Percentiles rank a stretch among this genome's conserved stretches.
phyloP scores from a whole-genome alignment of 2,113 vertebrate genomes.

The Pundamilia nyererei region DNA sequence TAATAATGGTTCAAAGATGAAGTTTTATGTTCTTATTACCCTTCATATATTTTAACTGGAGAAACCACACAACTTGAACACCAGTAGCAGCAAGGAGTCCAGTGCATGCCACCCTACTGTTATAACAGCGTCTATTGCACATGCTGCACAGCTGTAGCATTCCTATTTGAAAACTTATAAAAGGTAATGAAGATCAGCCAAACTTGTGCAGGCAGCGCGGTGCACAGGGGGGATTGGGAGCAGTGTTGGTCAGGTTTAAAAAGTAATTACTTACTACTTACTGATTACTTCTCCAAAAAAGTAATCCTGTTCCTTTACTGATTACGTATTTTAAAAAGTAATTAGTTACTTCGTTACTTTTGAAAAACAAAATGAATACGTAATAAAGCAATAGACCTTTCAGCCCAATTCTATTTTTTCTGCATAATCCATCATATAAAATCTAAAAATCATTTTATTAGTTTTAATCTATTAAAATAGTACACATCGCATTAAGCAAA shows the following conservation, averaged over 20 bases:
- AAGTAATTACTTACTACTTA: not conserved
- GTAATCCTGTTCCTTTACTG: not conserved
- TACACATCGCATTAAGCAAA: accelerated
- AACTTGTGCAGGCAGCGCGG: not conserved
- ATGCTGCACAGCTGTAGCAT: not conserved
- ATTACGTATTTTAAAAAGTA: accelerated
- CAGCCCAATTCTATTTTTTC: not conserved
- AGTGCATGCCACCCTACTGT: not conserved
- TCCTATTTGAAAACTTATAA: not conserved
- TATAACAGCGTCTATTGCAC: not conserved
- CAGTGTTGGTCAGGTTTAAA: not conserved
- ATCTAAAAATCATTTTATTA: not conserved
- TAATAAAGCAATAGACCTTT: not conserved
- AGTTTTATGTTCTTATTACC: not conserved
- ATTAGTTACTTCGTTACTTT: not conserved
- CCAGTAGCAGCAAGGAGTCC: not conserved
- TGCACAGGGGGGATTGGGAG: not conserved
- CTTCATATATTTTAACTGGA: not conserved
- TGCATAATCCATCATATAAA: accelerated
- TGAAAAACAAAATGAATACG: not conserved
- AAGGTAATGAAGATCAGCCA: not conserved
- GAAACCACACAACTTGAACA: not conserved
- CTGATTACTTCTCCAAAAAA: not conserved
- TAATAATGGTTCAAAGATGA: not conserved
- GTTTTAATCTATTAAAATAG: not conserved